A percentile compares a stretch with the other conserved stretches of the same genome.
Conservation (phyloP, 30 jellyfish, hydroid and myxozoan genomes). For the Hydractinia symbiolongicarpus region DNA sequence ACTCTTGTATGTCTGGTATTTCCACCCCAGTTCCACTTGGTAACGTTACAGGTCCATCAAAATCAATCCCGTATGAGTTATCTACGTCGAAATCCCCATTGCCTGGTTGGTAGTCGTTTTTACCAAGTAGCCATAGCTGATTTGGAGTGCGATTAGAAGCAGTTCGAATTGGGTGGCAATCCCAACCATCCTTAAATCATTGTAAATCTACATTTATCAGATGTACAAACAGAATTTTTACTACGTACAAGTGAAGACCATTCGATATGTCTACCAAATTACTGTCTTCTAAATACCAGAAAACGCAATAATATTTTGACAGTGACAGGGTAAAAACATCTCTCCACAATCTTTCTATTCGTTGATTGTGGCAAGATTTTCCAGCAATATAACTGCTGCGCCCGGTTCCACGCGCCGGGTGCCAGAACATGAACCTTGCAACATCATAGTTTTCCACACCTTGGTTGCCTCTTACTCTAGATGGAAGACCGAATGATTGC, state of each 20-base stretch:
- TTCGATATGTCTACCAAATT: not conserved
- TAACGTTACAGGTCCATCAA: slow-evolving; percentile 5
- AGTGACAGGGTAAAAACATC: slow-evolving; percentile 9
- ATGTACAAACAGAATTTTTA: slow-evolving; percentile 21
- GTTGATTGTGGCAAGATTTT: slow-evolving; percentile 16
- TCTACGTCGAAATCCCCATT: not conserved
- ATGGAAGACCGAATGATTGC: slow-evolving; percentile 28
- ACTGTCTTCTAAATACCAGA: slow-evolving; percentile 1
- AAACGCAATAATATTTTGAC: not conserved
- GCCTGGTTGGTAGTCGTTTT: not conserved
- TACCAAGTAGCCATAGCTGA: slow-evolving; percentile 26
- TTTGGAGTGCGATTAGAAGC: slow-evolving; percentile 14
- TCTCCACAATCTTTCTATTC: slow-evolving; percentile 25
- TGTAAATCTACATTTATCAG: slow-evolving; percentile 16
- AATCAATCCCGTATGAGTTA: not conserved
- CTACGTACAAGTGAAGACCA: not conserved
- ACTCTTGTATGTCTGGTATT: not conserved
- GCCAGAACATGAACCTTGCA: slow-evolving; percentile 38
- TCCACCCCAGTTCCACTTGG: not conserved
- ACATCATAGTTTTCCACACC: slow-evolving; percentile 45
- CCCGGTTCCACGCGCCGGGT: slow-evolving; percentile 26
- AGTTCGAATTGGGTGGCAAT: slow-evolving; percentile 15
- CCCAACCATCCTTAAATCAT: slow-evolving; percentile 21
- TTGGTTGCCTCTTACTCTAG: slow-evolving; percentile 40
- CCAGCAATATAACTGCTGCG: slow-evolving; percentile 34